Base-by-base conservation (phyloP, 2,113 vertebrate species). In the Piprites chloris region DNA sequence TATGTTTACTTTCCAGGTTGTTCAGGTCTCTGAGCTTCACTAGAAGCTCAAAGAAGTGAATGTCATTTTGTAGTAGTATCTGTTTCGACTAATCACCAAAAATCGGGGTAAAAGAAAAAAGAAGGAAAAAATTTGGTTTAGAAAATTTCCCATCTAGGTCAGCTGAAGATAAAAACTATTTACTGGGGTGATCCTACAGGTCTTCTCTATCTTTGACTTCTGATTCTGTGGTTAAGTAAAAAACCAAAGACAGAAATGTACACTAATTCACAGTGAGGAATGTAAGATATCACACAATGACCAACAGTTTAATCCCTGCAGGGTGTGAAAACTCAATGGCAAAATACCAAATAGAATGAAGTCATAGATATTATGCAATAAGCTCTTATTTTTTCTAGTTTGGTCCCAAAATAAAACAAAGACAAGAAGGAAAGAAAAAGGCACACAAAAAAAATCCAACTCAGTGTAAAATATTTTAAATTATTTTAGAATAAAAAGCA, bases 331-430 rank as follows among this genome's bases (percentile, higher is more conserved):
- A 84, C 47, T 63, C 35, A 67, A 11, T 39, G 59, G 63, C 75
- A 94, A 83, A 94, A 90, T n/a, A 93, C 68, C 55, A 88, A 85
- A 94, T 3, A 72, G 22, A 59, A 49, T 74, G 33, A 94, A 93
- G 63, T 86, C 82, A 95, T 32, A 66, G 9, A 30, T 42, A 66
- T 69, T 90, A 83, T n/a, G 52, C 46, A 94, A 76, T 35, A 66
- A 82, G 33, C 23, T 87, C 46, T 28, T 85, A 35, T 39, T 85
- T 94, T 20, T 81, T 85, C 46, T 73, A 49, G 41, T 37, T 82
- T 53, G 12, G 44, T 47, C 32, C 63, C 44, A 53, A 69, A 75
- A 65, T 35, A 32, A 72, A 73, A 58, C 1, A 50, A 33, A 17
- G 18, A 74, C 16, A 69, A 30, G 13, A 83, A 65, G 11, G 39